Evolutionary conservation across 1,140 invertebrate genomes (phyloP).

Genomic region (Hermatobates lingyangjiaoensis): DNA sequence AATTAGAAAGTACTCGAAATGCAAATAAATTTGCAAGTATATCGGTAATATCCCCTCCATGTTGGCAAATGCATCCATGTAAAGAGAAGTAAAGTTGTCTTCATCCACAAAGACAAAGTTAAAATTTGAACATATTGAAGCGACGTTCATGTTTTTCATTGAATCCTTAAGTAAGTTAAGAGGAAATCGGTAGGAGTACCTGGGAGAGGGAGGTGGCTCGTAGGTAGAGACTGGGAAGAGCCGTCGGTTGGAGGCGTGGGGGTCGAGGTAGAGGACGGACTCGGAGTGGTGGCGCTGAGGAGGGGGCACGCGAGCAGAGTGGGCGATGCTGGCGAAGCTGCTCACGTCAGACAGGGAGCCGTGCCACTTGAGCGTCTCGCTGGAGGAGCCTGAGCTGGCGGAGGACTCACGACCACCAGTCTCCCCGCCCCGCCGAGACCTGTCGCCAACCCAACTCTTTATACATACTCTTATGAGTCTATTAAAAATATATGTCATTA

Average conservation of each 20-base stretch:
- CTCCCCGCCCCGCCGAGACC: constrained; percentile 33
- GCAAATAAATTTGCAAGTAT: no score
- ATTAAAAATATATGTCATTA: no score
- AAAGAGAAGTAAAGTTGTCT: no score
- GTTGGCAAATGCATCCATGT: no score
- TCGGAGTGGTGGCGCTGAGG: constrained; percentile 64
- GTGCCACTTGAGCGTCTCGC: constrained; percentile 66
- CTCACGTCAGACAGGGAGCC: constrained; percentile 36
- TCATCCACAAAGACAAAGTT: no score
- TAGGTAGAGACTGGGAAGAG: constrained; percentile 38
- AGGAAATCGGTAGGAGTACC: constrained; percentile 8
- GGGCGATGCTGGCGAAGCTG: constrained; percentile 36
- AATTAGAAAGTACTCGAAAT: no score
- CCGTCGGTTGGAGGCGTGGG: constrained; percentile 25
- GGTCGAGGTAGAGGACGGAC: constrained; percentile 46
- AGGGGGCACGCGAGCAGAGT: constrained; percentile 57
- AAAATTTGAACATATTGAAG: no score
- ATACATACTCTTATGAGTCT: no score
- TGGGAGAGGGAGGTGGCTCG: constrained; percentile 17
- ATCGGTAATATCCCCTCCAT: no score
- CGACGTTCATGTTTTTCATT: no score
- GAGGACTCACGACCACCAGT: constrained; percentile 41
- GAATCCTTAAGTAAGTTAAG: no score
- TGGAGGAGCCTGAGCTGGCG: constrained; percentile 41
- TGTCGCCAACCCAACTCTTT: no score